Evolutionary conservation across 2,888 invertebrate species (phyloP).

Genomic region (Cosmia trapezina): DNA sequence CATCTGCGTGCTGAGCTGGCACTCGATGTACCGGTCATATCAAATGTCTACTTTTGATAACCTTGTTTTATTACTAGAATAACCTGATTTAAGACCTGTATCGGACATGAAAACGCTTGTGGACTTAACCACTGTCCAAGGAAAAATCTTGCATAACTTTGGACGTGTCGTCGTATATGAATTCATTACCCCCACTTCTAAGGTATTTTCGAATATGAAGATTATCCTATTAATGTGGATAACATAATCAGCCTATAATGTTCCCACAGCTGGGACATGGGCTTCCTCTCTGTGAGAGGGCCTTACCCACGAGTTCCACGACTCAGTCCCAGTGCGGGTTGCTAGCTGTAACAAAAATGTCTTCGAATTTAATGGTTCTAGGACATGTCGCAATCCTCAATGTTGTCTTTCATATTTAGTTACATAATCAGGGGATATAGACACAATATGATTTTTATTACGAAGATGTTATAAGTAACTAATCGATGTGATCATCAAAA

Average conservation of each 20-base stretch:
- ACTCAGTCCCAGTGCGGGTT: not conserved
- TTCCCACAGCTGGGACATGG: not conserved
- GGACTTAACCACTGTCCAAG: not conserved
- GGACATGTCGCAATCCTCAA: not conserved
- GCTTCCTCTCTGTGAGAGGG: not conserved
- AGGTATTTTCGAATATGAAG: not conserved
- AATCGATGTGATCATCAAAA: conserved; percentile 25
- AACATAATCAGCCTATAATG: not conserved
- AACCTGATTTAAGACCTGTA: not conserved
- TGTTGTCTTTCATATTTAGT: not conserved
- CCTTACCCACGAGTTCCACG: not conserved
- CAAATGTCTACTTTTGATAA: not conserved
- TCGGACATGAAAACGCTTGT: no score
- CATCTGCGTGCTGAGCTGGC: not conserved
- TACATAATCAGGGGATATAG: not conserved
- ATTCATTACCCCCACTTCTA: no score
- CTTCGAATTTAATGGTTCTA: not conserved
- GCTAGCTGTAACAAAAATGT: not conserved
- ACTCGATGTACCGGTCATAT: not conserved
- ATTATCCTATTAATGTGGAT: no score
- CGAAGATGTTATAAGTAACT: conserved; percentile 2
- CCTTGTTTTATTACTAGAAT: conserved; percentile 3
- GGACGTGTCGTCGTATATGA: no score
- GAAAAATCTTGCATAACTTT: not conserved
- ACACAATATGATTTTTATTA: not conserved